Base-by-base conservation (phyloP, 2,888 invertebrate species). In the Rhagium mordax region DNA sequence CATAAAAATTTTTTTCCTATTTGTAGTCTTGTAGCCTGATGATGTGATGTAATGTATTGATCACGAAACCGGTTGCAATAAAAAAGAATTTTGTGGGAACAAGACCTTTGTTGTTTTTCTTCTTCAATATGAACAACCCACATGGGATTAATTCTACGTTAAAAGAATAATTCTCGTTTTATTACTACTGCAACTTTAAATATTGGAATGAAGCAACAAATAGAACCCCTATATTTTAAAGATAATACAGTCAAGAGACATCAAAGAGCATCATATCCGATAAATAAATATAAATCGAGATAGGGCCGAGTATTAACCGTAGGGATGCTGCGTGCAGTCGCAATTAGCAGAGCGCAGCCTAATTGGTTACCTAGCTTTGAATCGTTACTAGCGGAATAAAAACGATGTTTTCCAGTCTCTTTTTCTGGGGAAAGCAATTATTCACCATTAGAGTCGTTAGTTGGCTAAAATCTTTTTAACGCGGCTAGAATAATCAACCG, bases 381-480 rank as follows among this genome's bases (percentile, higher is more conserved):
- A 65, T 65, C 49, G 53, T 33, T 53, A 53, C 33, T 29, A 33
- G 33, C 13, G 53, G 33, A 33, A 27, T 59, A 65, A 65, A 41
- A 53, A 53, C 48, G 20, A 53, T 55, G 18, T 53, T 65, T 65
- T 49, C 20, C 24, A 16, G 48, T 15, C 27, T 27, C 27, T 65
- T 64, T 65, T 65, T 65, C 65, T 53, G 33, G 48, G 65, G 55
- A 65, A 65, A 27, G 49, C 65, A 20, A 65, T 65, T 65, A 65
- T 65, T 65, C 65, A 29, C 53, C 65, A 65, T 65, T 65, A 65
- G 57, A 21, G 61, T 18, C 69, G 24, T 53, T 53, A 53, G 62
- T 41, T 33, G 51, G 15, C 21, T 27, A 27, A 53, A 61, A 61
- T 53, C 61, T 51, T 53, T 55, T 53, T 69, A 53, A 60, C 51